A percentile compares a stretch with the other conserved stretches of the same genome.
These are phyloP conservation scores for Lepidurus arcticus DNA, from an alignment of 1,140 invertebrate species.

Conservation along the genomic window DNA sequence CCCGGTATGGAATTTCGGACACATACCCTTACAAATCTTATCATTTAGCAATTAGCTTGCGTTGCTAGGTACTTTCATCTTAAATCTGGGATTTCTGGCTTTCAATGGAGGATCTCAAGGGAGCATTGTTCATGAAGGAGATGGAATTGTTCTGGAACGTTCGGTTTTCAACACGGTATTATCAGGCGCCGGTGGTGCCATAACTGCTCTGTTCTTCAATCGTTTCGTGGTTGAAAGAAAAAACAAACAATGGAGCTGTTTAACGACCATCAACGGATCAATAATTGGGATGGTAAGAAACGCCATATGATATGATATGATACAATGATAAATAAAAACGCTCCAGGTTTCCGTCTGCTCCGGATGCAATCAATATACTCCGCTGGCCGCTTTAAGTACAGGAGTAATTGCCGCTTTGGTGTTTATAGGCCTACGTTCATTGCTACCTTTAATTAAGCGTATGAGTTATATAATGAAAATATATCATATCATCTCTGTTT, in stretches of 20 bases:
- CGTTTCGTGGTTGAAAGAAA: conserved; percentile 24
- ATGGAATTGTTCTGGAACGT: conserved; percentile 41
- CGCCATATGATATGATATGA: not conserved
- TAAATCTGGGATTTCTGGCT: conserved; percentile 50
- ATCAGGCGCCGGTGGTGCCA: conserved; percentile 3
- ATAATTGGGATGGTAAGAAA: conserved; percentile 31
- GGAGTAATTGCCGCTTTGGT: conserved; percentile 44
- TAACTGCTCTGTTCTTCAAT: conserved; percentile 28
- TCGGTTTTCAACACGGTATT: conserved; percentile 24
- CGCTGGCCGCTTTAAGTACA: conserved; percentile 46
- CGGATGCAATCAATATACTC: conserved; percentile 46
- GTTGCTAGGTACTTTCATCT: conserved; percentile 49
- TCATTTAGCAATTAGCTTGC: conserved; percentile 40
- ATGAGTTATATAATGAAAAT: not conserved
- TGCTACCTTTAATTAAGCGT: conserved; percentile 16
- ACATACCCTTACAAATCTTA: not conserved
- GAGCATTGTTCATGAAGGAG: conserved; percentile 43
- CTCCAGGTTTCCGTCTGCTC: conserved; percentile 43
- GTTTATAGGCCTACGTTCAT: not conserved
- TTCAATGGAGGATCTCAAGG: conserved; percentile 49
- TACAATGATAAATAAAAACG: no score
- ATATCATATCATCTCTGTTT: not conserved
- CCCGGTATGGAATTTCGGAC: conserved; percentile 42
- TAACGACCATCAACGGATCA: conserved; percentile 23
- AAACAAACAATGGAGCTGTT: conserved; percentile 11